Percentiles rank a stretch among this genome's conserved stretches.
phyloP scores from a whole-genome alignment of 37 sponge, comb jelly and placozoan genomes.

The Bolinopsis microptera region DNA sequence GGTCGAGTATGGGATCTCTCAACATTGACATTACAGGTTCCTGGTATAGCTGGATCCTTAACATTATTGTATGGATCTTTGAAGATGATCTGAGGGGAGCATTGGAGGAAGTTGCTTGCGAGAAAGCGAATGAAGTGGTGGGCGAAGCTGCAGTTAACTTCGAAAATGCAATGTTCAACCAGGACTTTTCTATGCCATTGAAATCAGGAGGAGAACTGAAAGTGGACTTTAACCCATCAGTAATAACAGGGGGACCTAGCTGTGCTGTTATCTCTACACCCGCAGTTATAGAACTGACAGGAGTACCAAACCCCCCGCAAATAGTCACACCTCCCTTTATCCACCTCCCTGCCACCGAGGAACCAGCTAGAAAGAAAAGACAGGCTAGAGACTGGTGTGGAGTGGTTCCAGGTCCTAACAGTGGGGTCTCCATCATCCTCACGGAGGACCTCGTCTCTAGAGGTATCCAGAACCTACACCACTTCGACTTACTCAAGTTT shows the following conservation, averaged over 20 bases:
- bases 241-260: not conserved
- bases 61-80: not conserved
- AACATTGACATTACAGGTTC: not conserved
- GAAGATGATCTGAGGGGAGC: not conserved
- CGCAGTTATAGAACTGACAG: not conserved
- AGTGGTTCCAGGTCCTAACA: not conserved
- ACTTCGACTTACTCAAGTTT: not conserved
- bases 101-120: not conserved
- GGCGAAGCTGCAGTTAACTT: not conserved
- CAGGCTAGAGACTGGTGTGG: constrained; percentile 13
- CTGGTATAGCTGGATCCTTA: not conserved
- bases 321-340: not conserved
- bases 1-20: not conserved
- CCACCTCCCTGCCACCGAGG: not conserved
- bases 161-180: not conserved
- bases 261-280: constrained; percentile 9
- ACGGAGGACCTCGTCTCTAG: not conserved
- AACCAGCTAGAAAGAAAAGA: not conserved
- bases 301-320: not conserved
- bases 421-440: not conserved
- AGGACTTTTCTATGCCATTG: not conserved
- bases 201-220: constrained; percentile 25
- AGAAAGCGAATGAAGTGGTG: not conserved
- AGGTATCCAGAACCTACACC: constrained; percentile 13
- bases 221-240: constrained; percentile 12